Evolutionary conservation across 2,888 invertebrate genomes (phyloP), one percentile per base, ranked within the genome.

Genomic region (Ophioninae sp.): DNA sequence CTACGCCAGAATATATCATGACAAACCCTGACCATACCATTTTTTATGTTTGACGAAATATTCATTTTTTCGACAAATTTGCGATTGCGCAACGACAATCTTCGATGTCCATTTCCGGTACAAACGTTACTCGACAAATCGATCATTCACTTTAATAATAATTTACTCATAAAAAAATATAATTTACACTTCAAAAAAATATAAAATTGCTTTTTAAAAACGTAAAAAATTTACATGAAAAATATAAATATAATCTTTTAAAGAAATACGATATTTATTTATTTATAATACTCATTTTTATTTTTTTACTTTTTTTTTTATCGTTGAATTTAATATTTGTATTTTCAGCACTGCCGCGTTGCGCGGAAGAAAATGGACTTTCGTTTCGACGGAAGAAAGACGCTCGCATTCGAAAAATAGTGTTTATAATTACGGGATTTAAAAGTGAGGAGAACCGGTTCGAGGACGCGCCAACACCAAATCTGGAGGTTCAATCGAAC

Each of bases 401-500:
- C 78, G 65, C 69, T 58, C 6, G 17, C 9, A 58, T n/a, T 13
- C 37, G n/a, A 82, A 58, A 78, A 67, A 75, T 58, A 56, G 44
- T 71, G n/a, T 39, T 59, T 44, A 76, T 79, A 71, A 79, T 79
- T 79, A 72, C 73, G 65, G 67, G 77, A 63, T 51, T 76, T 22
- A 22, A 6, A 22, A 59, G 9, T 65, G 56, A 63, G 76, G 58
- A 64, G 85, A 90, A 91, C 90, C 88, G 88, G 89, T 90, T 88
- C 84, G 80, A 89, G 89, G 89, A 90, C 89, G 89, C 89, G 87
- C 86, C 87, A 83, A 86, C 65, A 17, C 59, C 75, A 58, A 79
- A 79, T 41, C 75, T 75, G 61, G 58, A 30, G 20, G 73, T 73
- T 59, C 64, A 44, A 56, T 76, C 37, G 56, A 10, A 17, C 9